Base-by-base conservation (phyloP, 2,888 invertebrate genomes). In the Lasius fuliginosus region DNA sequence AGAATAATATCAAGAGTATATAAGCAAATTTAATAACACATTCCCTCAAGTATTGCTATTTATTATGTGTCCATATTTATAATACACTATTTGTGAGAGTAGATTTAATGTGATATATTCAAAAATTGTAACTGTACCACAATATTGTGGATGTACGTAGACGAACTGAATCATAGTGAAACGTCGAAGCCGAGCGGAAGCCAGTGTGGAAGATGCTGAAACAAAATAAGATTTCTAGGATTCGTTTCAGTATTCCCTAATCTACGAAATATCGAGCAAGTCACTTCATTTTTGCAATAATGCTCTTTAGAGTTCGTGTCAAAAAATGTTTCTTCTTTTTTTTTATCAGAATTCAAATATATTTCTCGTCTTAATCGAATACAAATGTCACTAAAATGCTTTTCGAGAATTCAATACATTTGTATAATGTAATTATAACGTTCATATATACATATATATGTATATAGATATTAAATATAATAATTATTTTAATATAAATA, bases 191-290 rank as follows among this genome's bases (percentile, higher is more conserved):
- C 85, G 42, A 75, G 58, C 30, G 83, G 73, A 77, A 83, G 62
- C 85, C 83, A 79, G 77, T 84, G 83, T 84, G 83, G 85, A 77
- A 85, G 83, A 85, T 85, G 77, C 92, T 92, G 92, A 91, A 92
- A 92, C 91, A 92, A 92, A 91, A 92, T 85, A 82, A 87, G 74
- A 91, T 90, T 90, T 90, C 92, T 92, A 92, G 90, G 89, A 89
- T 89, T 91, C 90, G 86, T 85, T 84, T 79, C 76, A 84, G 82
- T 27, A 69, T 69, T 40, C 58, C 33, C 74, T 73, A 73, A 74
- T 79, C 11, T 69, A 68, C 30, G 9, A 49, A 8, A 64, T 40
- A 79, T 62, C 3, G n/a, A 69, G 53, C 53, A 53, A 53, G n/a
- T 53, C n/a, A 53, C n/a, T n/a, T 71, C 23, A 69, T 3, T 36